A percentile compares a stretch with the other conserved stretches of the same genome.
Conservation (phyloP, 2,888 invertebrate genomes). For the Apamea sordens region DNA sequence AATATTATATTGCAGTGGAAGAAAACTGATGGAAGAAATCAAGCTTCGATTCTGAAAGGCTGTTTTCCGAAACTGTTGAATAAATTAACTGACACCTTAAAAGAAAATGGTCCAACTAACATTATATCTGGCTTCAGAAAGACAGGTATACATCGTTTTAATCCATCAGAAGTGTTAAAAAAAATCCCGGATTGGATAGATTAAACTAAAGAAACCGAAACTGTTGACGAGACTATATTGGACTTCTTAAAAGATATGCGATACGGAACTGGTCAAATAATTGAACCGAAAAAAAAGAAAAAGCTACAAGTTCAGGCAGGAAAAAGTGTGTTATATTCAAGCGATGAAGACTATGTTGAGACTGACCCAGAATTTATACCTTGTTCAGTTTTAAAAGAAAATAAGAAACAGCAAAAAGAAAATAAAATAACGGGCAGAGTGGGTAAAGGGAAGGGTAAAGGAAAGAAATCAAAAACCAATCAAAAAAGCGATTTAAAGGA, state of each 20-base stretch:
- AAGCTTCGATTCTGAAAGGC: conserved; percentile 1
- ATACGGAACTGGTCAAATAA: neutral
- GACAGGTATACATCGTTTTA: neutral
- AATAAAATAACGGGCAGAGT: neutral
- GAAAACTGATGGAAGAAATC: neutral
- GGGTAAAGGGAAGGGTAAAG: conserved; percentile 4
- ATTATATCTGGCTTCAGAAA: neutral
- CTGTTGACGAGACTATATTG: neutral
- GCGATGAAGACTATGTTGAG: conserved; percentile 4
- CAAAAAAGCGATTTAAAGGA: neutral
- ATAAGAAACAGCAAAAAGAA: neutral
- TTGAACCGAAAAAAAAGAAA: conserved; percentile 8
- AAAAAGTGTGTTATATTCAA: conserved; percentile 4
- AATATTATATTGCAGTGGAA: neutral
- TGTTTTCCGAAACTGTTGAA: conserved; percentile 5
- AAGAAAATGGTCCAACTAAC: neutral
- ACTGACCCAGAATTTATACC: neutral
- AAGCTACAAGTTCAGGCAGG: neutral
- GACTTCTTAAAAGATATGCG: neutral
- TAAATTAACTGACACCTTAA: neutral
- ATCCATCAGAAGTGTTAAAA: neutral
- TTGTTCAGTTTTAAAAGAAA: neutral
- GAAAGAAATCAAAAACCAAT: neutral
- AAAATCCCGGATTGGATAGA: neutral
- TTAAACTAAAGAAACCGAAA: neutral